Evolutionary conservation across 2,113 vertebrate species (phyloP).

Genomic region (Xyliphius kryptos): DNA sequence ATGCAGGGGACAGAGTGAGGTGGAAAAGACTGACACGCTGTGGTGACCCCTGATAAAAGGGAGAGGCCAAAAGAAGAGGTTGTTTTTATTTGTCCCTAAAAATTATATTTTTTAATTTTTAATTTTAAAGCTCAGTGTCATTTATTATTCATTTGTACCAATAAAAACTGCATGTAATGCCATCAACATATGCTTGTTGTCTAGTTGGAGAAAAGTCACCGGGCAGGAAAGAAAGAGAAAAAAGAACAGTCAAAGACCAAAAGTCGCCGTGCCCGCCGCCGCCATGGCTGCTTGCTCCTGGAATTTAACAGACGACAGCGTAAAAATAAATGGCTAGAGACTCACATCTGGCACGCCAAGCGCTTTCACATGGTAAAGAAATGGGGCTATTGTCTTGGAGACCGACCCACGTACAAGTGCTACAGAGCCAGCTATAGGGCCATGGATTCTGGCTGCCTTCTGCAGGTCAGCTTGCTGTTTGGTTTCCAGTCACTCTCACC

Average conservation of each 20-base stretch:
- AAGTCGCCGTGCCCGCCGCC: conserved; percentile 87
- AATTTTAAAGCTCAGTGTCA: too few relatives aligned
- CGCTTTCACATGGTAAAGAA: conserved; percentile 91
- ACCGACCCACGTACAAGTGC: conserved; percentile 82
- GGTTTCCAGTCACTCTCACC: too few relatives aligned
- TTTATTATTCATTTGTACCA: too few relatives aligned
- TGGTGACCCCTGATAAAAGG: too few relatives aligned
- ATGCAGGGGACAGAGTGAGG: too few relatives aligned
- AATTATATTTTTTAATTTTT: too few relatives aligned
- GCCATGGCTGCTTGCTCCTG: conserved; percentile 75
- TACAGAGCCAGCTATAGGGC: conserved; percentile 86
- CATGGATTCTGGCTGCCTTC: conserved; percentile 80
- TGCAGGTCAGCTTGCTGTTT: conserved; percentile 73
- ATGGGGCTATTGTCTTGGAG: conserved; percentile 90
- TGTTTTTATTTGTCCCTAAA: too few relatives aligned
- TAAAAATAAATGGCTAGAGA: conserved; percentile 91
- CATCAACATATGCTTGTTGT: too few relatives aligned
- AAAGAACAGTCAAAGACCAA: conserved; percentile 76
- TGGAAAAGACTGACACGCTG: too few relatives aligned
- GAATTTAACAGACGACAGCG: conserved; percentile 91
- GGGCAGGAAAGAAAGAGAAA: conserved; percentile 55
- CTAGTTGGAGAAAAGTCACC: conserved; percentile 81
- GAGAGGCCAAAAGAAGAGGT: too few relatives aligned
- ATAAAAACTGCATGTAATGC: too few relatives aligned
- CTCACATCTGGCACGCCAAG: conserved; percentile 95